Evolutionary conservation across 2,797 vertebrate genomes (phyloP), one percentile per base, ranked within the genome.

Genomic region (Danio kyathit): DNA sequence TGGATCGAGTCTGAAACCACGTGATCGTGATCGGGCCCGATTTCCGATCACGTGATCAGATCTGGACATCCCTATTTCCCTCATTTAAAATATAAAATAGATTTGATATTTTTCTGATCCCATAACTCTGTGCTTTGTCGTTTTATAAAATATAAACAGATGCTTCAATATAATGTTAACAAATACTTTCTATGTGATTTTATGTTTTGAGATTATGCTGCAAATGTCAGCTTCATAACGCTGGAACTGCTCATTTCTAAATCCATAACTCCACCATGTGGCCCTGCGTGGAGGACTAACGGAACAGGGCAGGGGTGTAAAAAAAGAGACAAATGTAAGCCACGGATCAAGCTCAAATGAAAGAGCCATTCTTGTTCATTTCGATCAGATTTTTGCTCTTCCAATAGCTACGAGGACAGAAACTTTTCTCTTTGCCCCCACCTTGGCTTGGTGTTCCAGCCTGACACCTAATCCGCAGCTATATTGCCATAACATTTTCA

Each of bases 241-340:
- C n/a, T n/a, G n/a, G n/a, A n/a, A n/a, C n/a, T 29, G 29, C 29
- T 29, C 3, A 87, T 94, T 94, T 90, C 80, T 90, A 91, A 94
- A 87, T 79, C 91, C 90, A 95, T 86, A 93, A 82, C 91, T 92
- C 94, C 94, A 95, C 94, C 95, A 92, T 93, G 95, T 95, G 95
- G 95, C 90, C 77, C 79, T 77, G 85, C 63, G 75, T 48, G 41
- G 65, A 72, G 11, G 56, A 60, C 67, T 57, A 3, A 17, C 29
- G 43, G 60, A 17, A 41, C 21, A 17, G 21, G 57, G 43, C 43
- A 17, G 49, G 56, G 43, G 46, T 21, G 73, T 16, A 29, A 29
- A 29, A n/a, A 29, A 29, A 3, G 41, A 74, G 76, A 78, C 64
- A 51, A 43, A 69, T 70, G 29, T 16, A 70, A 78, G 40, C 54